phyloP scores from a whole-genome alignment of 2,113 vertebrate genomes.

The Dipodomys spectabilis region DNA sequence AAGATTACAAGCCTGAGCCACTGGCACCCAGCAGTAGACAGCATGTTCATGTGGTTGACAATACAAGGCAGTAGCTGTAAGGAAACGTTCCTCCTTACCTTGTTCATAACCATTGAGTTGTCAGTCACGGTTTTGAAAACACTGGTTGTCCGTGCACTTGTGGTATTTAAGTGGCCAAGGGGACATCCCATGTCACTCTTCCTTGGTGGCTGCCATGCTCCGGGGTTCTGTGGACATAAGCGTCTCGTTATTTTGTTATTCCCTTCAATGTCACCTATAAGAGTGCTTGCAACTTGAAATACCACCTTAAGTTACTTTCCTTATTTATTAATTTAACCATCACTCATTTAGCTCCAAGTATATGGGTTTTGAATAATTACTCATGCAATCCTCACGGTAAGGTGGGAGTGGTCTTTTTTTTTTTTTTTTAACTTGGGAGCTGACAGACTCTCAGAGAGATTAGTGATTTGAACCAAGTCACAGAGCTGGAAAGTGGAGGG shows the following conservation, averaged over 20 bases:
- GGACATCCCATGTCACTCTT: neutral
- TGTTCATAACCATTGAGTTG: neutral
- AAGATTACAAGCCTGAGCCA: too few species aligned
- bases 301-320: neutral
- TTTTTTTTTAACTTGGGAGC: neutral
- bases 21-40: neutral
- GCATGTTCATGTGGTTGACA: neutral
- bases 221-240: neutral
- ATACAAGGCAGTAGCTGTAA: neutral
- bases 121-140: neutral
- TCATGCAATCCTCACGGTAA: neutral
- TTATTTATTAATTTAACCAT: conserved; percentile 25
- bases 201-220: too few species aligned
- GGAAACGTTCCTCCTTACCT: neutral
- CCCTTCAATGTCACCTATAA: neutral
- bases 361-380: conserved; percentile 3
- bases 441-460: neutral
- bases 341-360: neutral
- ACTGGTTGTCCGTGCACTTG: neutral
- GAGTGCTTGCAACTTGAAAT: conserved; percentile 22
- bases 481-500: neutral
- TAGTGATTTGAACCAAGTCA: neutral
- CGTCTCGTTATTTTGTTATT: neutral
- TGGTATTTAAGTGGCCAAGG: neutral
- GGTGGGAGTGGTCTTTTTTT: neutral